A percentile compares a stretch with the other conserved stretches of the same genome.
Evolutionary conservation across 1,140 invertebrate genomes (phyloP).

Genomic region (Drosophila nigrodunni): DNA sequence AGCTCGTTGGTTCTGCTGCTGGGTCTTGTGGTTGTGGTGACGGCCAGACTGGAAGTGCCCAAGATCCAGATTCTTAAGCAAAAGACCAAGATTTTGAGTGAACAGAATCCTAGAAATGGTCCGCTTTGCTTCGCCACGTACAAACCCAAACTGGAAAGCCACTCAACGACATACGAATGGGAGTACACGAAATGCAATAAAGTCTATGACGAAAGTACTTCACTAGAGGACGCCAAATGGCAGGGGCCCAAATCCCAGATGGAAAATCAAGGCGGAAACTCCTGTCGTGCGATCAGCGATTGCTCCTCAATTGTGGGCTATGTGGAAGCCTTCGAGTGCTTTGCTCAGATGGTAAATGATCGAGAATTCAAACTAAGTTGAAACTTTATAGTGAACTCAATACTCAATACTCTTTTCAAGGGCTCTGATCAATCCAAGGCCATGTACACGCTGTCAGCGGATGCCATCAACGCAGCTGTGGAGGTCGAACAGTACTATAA

Average conservation of each 20-base stretch:
- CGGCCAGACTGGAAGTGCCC: conserved; percentile 34
- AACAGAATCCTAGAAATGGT: conserved; percentile 12
- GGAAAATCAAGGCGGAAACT: background rate
- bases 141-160: conserved; percentile 30
- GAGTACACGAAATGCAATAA: conserved; percentile 17
- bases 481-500: conserved; percentile 28
- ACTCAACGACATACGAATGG: conserved; percentile 18
- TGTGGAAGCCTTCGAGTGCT: conserved; percentile 55
- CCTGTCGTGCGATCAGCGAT: conserved; percentile 28
- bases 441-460: conserved; percentile 49
- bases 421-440: conserved; percentile 48
- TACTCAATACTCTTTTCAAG: conserved; percentile 21
- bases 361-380: background rate
- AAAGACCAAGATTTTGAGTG: conserved; percentile 40
- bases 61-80: conserved; percentile 43
- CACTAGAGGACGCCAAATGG: conserved; percentile 9
- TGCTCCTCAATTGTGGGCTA: conserved; percentile 42
- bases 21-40: conserved; percentile 32
- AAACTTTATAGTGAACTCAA: background rate
- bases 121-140: conserved; percentile 47
- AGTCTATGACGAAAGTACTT: background rate
- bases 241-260: conserved; percentile 23
- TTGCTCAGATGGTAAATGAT: conserved; percentile 43
- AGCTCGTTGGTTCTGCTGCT: conserved; percentile 33
- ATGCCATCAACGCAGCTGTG: conserved; percentile 28